These are phyloP conservation scores for Teleopsis dalmanni DNA, from an alignment of 1,140 invertebrate genomes.

Conservation along the genomic window DNA sequence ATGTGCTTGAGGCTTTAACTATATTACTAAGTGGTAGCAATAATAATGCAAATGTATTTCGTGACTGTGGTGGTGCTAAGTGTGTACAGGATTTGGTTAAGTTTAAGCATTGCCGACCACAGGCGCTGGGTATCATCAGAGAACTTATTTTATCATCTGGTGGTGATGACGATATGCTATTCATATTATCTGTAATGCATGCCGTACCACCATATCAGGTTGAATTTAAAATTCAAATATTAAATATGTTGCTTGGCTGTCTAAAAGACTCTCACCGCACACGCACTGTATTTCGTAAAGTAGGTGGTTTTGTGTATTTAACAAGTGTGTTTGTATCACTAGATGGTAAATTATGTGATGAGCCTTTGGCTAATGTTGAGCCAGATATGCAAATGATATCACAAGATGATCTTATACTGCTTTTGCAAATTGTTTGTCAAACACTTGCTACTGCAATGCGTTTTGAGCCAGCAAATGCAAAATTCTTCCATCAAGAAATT, in stretches of 20 bases:
- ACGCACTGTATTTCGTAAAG: conserved; percentile 93
- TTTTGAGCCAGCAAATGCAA: conserved; percentile 97
- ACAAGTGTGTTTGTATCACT: conserved; percentile 91
- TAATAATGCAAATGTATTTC: conserved; percentile 85
- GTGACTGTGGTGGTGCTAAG: conserved; percentile 85
- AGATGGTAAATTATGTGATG: conserved; percentile 67
- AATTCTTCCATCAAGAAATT: conserved; percentile 95
- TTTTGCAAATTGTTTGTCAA: conserved; percentile 87
- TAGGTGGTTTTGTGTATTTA: conserved; percentile 95
- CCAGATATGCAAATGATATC: conserved; percentile 24
- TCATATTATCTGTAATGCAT: conserved; percentile 84
- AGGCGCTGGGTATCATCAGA: conserved; percentile 70
- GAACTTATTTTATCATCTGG: conserved; percentile 84
- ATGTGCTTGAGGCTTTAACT: conserved; percentile 82
- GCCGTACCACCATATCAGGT: conserved; percentile 70
- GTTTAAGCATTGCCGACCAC: conserved; percentile 71
- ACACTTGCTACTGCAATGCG: conserved; percentile 95
- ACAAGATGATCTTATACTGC: conserved; percentile 54
- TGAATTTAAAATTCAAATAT: conserved; percentile 80
- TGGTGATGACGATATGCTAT: conserved; percentile 92
- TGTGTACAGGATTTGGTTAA: conserved; percentile 86
- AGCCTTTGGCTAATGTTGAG: not conserved
- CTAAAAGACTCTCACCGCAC: conserved; percentile 91
- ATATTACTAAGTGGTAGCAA: conserved; percentile 69
- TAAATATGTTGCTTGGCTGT: conserved; percentile 81